Evolutionary conservation across 2,113 vertebrate genomes (phyloP), one percentile per base, ranked within the genome.

Genomic region (Pedionomus torquatus): DNA sequence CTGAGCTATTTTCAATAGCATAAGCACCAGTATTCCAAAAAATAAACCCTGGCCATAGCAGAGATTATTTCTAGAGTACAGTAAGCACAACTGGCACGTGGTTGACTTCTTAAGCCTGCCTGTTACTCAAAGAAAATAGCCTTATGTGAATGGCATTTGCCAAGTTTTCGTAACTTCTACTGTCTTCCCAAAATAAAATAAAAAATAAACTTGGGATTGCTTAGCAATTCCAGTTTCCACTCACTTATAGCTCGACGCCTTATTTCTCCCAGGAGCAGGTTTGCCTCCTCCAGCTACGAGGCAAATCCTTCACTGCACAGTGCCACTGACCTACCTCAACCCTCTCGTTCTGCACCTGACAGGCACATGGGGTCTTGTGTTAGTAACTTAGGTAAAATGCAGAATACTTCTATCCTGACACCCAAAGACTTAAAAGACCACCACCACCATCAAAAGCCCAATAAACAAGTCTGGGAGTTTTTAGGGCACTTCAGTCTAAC

Each of bases 301-400:
- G 37, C 13, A 66, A 82, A 74, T 43, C 28, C 26, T 66, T 51
- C n/a, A 61, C 39, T 1, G 0, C 13, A 24, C 0, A 0, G 19
- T 33, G 9, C 51, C 58, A 48, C 1, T 25, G 17, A 33, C 23
- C 17, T 7, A 70, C n/a, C 63, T 80, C 58, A 43, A 60, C 8
- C 39, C 25, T 51, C 35, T 17, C 33, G 33, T 44, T 68, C 46
- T 17, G 9, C 69, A 87, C n/a, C 64, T 19, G 41, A 63, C 26
- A 43, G 55, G 31, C 20, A 51, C 23, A 21, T 1, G 0, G 0
- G 2, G 44, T 41, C 65, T 58, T 30, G 15, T 19, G 8, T 1
- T 43, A 20, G 57, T 43, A 80, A n/a, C 55, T 70, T 7, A 5
- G 6, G 7, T 6, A 44, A 49, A 10, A 55, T 25, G 20, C 44